Evolutionary conservation across 1,140 invertebrate genomes (phyloP).

Genomic region (Atta colombica): DNA sequence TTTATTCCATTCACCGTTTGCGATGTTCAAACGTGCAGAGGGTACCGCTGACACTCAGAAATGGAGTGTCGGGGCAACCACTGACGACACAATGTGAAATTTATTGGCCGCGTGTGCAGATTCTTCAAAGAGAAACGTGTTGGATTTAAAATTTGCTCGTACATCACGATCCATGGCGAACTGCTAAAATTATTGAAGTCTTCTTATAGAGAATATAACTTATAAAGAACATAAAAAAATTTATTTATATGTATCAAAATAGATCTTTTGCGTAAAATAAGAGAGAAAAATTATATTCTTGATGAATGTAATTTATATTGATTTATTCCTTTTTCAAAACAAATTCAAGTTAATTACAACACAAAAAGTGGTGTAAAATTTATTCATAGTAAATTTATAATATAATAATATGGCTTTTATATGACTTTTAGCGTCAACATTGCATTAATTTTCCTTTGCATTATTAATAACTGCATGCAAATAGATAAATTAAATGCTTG

Average conservation of each 20-base stretch:
- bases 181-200: constrained; percentile 46
- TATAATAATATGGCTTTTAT: constrained; percentile 4
- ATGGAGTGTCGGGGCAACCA: constrained; percentile 58
- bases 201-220: neutral
- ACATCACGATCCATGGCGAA: constrained; percentile 40
- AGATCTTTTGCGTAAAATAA: neutral
- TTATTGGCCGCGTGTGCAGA: constrained; percentile 70
- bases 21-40: constrained; percentile 60
- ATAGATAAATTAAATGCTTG: constrained; percentile 20
- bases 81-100: constrained; percentile 71
- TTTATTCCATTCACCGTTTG: constrained; percentile 68
- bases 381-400: neutral
- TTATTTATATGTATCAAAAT: neutral
- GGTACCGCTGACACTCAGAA: constrained; percentile 65
- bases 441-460: constrained; percentile 27
- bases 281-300: neutral
- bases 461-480: constrained; percentile 24
- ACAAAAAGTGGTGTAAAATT: neutral
- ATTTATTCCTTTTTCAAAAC: constrained; percentile 4
- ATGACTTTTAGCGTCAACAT: neutral
- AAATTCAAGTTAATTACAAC: neutral
- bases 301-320: neutral
- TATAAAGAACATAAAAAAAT: neutral
- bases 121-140: constrained; percentile 58
- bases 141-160: constrained; percentile 59